phyloP scores from a whole-genome alignment of 1,140 invertebrate species.

The Aleiodes sp. region DNA sequence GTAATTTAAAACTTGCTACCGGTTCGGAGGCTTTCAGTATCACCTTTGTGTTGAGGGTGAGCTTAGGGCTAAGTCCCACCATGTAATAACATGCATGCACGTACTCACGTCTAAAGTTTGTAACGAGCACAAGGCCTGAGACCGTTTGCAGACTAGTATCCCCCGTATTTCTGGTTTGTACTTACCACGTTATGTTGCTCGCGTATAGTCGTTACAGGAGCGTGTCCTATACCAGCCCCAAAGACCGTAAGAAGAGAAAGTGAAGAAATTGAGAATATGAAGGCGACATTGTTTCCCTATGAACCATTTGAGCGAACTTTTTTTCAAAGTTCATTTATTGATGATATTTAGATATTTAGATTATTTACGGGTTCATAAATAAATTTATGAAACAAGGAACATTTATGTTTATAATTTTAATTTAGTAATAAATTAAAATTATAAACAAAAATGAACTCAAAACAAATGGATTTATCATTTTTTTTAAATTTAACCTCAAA shows the following conservation, averaged over 20 bases:
- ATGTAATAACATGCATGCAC: slow-evolving; percentile 51
- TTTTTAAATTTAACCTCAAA: too few species aligned
- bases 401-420: too few species aligned
- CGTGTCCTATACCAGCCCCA: neutral
- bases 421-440: too few species aligned
- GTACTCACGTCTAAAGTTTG: slow-evolving; percentile 43
- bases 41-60: slow-evolving; percentile 32
- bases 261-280: neutral
- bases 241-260: neutral
- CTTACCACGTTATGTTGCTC: slow-evolving; percentile 8
- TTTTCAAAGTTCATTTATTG: too few species aligned
- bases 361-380: too few species aligned
- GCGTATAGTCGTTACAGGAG: slow-evolving; percentile 9
- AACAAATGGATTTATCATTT: too few species aligned
- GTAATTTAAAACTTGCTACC: slow-evolving; percentile 46
- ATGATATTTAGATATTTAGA: too few species aligned
- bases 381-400: too few species aligned
- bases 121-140: slow-evolving; percentile 41
- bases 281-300: too few species aligned
- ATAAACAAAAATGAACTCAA: too few species aligned
- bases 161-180: slow-evolving; percentile 16
- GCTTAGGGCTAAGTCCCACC: slow-evolving; percentile 45
- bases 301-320: too few species aligned
- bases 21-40: neutral
- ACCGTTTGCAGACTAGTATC: slow-evolving; percentile 30